Evolutionary conservation across 2,888 invertebrate genomes (phyloP), one percentile per base, ranked within the genome.

Genomic region (Agrypnus murinus): DNA sequence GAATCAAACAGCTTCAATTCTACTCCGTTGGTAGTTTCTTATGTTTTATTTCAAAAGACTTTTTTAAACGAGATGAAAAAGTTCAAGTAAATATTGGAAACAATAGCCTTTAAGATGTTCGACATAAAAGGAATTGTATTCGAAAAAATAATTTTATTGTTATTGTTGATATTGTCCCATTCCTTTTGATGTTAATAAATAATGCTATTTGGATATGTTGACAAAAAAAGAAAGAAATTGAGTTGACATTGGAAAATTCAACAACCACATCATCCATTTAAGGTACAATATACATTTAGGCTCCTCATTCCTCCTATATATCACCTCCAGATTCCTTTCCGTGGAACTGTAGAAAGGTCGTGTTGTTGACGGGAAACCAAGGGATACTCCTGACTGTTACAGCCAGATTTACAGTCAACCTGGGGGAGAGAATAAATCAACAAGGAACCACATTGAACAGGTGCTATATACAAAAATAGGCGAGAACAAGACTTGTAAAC

Each of bases 331-430:
- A 55, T 55, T 55, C 36, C 55, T 55, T 55, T 55, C 38, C 15
- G 55, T 55, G 55, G 55, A 55, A 17, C 55, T 55, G 55, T 17
- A 55, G 55, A 53, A 53, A 55, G 55, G 34, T 36, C 36, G 36
- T 55, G 55, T 36, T 34, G 55, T 55, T 55, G 55, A 55, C 55
- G 36, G 31, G 36, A 55, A 55, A 55, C 55, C 55, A 55, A 55
- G 55, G 55, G 36, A 55, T 55, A 55, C 55, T 55, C 55, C 36
- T 55, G 55, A 55, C 55, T 55, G 55, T 36, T 55, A 55, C 55
- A 34, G 36, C 19, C 19, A 55, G 55, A 55, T 55, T 55, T 55
- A 55, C 55, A 55, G 55, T 34, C 55, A 55, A 38, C 36, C 36
- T 55, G 55, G 53, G 55, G 55, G 17, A 50, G 55, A 55, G 36